phyloP scores from a whole-genome alignment of 2,888 invertebrate species.

The Megalurothrips usitatus region DNA sequence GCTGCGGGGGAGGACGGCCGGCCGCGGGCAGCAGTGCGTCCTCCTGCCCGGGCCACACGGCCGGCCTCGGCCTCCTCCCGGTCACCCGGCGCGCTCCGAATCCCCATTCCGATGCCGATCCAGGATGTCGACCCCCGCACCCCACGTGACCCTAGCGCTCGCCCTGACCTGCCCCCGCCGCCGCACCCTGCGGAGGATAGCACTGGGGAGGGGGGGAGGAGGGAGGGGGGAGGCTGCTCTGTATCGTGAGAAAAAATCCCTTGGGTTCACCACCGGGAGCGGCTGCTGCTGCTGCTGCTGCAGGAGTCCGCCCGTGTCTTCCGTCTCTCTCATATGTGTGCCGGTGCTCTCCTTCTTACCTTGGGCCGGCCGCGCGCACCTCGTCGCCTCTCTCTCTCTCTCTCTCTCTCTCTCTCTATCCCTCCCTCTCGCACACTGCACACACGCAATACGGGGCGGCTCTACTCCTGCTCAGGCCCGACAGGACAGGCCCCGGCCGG shows the following conservation, averaged over 20 bases:
- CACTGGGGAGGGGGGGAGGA: conserved; percentile 30
- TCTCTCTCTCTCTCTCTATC: conserved; percentile 31
- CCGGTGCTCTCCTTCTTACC: background rate
- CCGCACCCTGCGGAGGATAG: conserved; percentile 23
- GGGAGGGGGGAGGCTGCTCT: conserved; percentile 36
- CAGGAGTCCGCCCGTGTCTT: background rate
- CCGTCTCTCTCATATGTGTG: background rate
- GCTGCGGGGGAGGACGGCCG: background rate
- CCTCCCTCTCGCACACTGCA: conserved; percentile 34
- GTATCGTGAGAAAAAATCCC: conserved; percentile 37
- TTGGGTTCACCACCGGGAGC: background rate
- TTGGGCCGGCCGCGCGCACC: conserved; percentile 28
- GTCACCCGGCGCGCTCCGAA: background rate
- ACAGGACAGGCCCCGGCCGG: background rate
- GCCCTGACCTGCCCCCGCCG: background rate
- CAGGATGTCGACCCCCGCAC: background rate
- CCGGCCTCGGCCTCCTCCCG: background rate
- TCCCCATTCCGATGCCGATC: background rate
- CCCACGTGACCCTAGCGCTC: background rate
- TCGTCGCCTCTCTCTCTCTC: conserved; percentile 30
- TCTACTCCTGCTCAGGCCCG: background rate
- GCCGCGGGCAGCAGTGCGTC: background rate
- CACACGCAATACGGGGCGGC: background rate
- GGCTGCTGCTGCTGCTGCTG: conserved; percentile 4
- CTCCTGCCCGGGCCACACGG: background rate